Evolutionary conservation across 2,797 vertebrate species (phyloP).

Genomic region (Xiphorhynchus erythropygius): DNA sequence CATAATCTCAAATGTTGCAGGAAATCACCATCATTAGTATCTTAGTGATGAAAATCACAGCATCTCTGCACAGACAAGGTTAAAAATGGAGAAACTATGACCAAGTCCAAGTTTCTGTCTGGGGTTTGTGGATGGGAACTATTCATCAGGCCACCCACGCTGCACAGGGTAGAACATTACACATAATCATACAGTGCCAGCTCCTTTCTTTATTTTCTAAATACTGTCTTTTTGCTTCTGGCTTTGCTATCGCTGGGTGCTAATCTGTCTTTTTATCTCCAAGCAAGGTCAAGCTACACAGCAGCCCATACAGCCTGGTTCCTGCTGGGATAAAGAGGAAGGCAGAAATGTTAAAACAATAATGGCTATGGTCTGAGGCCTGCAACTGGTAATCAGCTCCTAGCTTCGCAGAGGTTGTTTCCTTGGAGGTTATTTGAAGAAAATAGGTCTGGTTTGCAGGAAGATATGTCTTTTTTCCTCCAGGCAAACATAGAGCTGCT

Average conservation of each 20-base stretch:
- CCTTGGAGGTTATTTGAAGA: conserved; percentile 79
- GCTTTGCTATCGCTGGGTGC: conserved; percentile 64
- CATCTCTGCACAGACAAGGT: conserved; percentile 10
- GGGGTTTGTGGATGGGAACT: conserved; percentile 33
- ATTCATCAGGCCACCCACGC: conserved; percentile 46
- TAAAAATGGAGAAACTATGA: conserved; percentile 47
- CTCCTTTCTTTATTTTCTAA: conserved; percentile 77
- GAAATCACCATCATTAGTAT: background rate
- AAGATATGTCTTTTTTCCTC: conserved; percentile 10
- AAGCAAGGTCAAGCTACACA: conserved; percentile 75
- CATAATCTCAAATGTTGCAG: background rate
- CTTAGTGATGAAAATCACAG: conserved; percentile 28
- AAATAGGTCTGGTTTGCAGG: conserved; percentile 74
- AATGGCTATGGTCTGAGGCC: conserved; percentile 77
- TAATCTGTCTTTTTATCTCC: conserved; percentile 77
- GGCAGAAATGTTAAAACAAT: conserved; percentile 81
- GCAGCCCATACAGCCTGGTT: conserved; percentile 61
- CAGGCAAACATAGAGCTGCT: conserved; percentile 43
- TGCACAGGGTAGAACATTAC: conserved; percentile 56
- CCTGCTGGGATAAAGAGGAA: conserved; percentile 80
- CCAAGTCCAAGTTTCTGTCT: conserved; percentile 57
- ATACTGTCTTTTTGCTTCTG: conserved; percentile 77
- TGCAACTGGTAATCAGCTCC: conserved; percentile 79
- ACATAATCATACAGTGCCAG: conserved; percentile 59
- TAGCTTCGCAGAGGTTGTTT: conserved; percentile 71